phyloP scores from a whole-genome alignment of 2,797 vertebrate genomes.

The Cichlasoma orientale region DNA sequence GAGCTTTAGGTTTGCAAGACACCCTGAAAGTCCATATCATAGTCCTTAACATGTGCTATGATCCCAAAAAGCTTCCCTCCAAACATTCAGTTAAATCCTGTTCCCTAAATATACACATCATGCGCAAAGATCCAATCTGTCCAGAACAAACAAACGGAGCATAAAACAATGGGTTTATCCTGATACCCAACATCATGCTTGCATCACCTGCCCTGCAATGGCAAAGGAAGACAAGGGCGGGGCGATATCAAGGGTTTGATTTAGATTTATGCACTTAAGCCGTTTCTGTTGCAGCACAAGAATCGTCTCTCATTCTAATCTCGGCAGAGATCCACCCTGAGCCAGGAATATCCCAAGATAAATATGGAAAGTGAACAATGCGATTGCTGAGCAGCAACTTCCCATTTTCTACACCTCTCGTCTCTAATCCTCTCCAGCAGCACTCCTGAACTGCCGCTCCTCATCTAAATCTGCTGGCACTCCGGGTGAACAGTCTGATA shows the following conservation, averaged over 20 bases:
- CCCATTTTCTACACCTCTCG: conserved; percentile 74
- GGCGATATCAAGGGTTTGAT: conserved; percentile 71
- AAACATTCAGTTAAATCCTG: conserved; percentile 11
- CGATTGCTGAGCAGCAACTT: conserved; percentile 83
- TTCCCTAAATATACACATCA: conserved; percentile 5
- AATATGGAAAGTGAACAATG: conserved; percentile 86
- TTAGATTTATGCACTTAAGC: conserved; percentile 78
- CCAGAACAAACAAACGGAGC: conserved; percentile 20
- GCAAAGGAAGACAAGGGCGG: conserved; percentile 50
- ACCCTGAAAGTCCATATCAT: conserved; percentile 6
- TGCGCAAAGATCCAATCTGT: conserved; percentile 24
- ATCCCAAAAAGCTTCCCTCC: conserved; percentile 6
- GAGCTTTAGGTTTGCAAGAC: background rate
- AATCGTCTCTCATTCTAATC: conserved; percentile 81
- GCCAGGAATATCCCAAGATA: conserved; percentile 85
- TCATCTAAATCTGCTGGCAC: conserved; percentile 79
- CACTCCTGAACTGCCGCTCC: conserved; percentile 77
- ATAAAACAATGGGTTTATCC: conserved; percentile 44
- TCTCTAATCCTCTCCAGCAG: conserved; percentile 83
- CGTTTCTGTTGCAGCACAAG: conserved; percentile 77
- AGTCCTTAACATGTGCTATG: conserved; percentile 6
- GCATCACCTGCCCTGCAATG: conserved; percentile 64
- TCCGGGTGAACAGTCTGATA: conserved; percentile 66
- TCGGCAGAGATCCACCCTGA: conserved; percentile 81
- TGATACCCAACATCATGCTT: conserved; percentile 54